These are phyloP conservation scores for Halictus quadricinctus DNA, from an alignment of 2,888 invertebrate genomes.

Conservation along the genomic window DNA sequence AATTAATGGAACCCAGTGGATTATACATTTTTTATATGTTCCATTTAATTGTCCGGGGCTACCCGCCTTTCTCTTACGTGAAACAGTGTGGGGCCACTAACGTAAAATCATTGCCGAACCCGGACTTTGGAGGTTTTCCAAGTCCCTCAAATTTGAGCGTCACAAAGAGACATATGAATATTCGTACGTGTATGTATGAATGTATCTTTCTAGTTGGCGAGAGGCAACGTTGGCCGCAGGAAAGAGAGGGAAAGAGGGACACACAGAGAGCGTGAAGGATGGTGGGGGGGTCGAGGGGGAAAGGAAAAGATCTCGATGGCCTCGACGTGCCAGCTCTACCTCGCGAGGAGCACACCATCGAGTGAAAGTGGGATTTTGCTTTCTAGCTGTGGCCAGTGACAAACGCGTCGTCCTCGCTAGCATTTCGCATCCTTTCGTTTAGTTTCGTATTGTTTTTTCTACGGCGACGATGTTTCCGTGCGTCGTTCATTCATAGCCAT, in stretches of 20 bases:
- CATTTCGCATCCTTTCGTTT: constrained; percentile 22
- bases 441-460: constrained; percentile 7
- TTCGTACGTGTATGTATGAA: neutral
- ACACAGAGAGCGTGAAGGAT: no score
- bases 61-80: neutral
- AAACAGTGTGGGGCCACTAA: constrained; percentile 9
- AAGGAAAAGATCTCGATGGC: constrained; percentile 70
- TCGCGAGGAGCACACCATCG: constrained; percentile 67
- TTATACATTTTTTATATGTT: neutral
- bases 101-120: constrained; percentile 47
- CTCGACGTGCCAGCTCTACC: constrained; percentile 77
- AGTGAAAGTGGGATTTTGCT: constrained; percentile 82
- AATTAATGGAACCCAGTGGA: no score
- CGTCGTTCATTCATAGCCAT: constrained; percentile 23
- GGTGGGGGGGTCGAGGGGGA: constrained; percentile 20
- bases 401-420: constrained; percentile 65
- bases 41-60: neutral
- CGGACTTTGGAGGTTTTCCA: constrained; percentile 46
- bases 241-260: neutral
- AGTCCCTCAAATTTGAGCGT: constrained; percentile 34
- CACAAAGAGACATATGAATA: constrained; percentile 21
- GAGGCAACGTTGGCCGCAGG: neutral
- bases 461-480: constrained; percentile 38
- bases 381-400: constrained; percentile 77
- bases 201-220: neutral